Evolutionary conservation across 2,113 vertebrate genomes (phyloP), one percentile per base, ranked within the genome.

Genomic region (Parotia lawesii): DNA sequence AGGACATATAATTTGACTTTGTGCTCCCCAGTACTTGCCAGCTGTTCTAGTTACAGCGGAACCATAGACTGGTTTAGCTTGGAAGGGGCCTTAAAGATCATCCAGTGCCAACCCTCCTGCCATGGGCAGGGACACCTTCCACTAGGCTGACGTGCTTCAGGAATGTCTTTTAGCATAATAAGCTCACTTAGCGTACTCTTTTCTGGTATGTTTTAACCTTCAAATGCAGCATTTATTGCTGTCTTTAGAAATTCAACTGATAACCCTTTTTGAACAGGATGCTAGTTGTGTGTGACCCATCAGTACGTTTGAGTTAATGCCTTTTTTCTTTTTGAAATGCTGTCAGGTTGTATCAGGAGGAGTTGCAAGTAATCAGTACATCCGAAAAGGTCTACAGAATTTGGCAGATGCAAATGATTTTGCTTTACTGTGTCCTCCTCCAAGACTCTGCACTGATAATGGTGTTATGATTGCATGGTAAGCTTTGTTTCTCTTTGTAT

Each of bases 381-480:
- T 99, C 94, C 96, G 98, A 37, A 98, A 97, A 97, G 95, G 91
- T 67, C 82, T 99, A 60, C 94, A 97, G 71, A 81, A 98, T 48
- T 94, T 99, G 90, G 95, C 98, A 10, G 94, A 98, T n/a, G 90
- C 70, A n/a, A 98, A 98, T 4, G 97, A 97, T 25, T 97, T 99
- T 48, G 94, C 85, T 40, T 96, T 99, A 67, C 64, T 99, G 44
- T 99, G 98, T 88, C 99, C 99, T 78, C 98, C 99, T 10, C 97
- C 98, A 24, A 97, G 97, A 61, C 97, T 99, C 27, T 99, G 99
- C 97, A 99, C 99, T 9, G 99, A 99, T 94, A 99, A 99, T 1
- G 99, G 99, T 27, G 95, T 99, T 72, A 99, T 99, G 99, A 98
- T 99, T 69, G 99, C 99, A 24, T 99, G 99, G 99, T 99, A 96